Base-by-base conservation (phyloP, 2,888 invertebrate species). In the Geophilus truncorum region DNA sequence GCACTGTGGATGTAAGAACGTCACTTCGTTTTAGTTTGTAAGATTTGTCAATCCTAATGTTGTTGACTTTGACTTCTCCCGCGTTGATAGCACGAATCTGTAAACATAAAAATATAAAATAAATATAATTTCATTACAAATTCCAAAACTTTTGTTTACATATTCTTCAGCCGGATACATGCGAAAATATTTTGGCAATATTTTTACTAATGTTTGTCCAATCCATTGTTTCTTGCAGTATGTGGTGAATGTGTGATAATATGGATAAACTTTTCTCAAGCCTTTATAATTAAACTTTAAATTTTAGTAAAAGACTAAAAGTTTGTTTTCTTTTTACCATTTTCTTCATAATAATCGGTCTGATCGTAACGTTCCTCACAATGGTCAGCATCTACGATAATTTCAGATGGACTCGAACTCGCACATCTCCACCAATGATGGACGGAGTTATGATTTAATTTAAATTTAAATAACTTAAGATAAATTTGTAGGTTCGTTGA, bases 171-270 rank as follows among this genome's bases (percentile, higher is more conserved):
- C 94, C 0, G 96, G 95, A 88, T 96, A 95, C n/a, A 95, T 94
- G 62, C 96, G 90, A 87, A 98, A 98, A 88, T 98, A 97, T 81
- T 94, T 90, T 9, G 94, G 93, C 88, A 97, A 97, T 25, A 98
- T 95, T 85, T 97, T 96, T 83, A 95, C 89, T 84, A 98, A 93
- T 86, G 93, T 93, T 87, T 95, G 94, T 4, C 96, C 97, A 2
- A 96, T 94, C 97, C 97, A 98, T 85, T 97, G 91, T 9, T 96
- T 96, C 89, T 98, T 98, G 82, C 96, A 96, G 89, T 95, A 97
- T 45, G 97, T 96, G 83, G 95, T 94, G 89, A 97, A 98, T 82
- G 95, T 96, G 89, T 96, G 98, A 89, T 95, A 95, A 89, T 98
- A 98, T 0, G 98, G 98, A 87, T 96, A 96, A 1, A 98, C 97